Conservation (phyloP, 2,888 invertebrate genomes). For the Latrodectus hesperus region DNA sequence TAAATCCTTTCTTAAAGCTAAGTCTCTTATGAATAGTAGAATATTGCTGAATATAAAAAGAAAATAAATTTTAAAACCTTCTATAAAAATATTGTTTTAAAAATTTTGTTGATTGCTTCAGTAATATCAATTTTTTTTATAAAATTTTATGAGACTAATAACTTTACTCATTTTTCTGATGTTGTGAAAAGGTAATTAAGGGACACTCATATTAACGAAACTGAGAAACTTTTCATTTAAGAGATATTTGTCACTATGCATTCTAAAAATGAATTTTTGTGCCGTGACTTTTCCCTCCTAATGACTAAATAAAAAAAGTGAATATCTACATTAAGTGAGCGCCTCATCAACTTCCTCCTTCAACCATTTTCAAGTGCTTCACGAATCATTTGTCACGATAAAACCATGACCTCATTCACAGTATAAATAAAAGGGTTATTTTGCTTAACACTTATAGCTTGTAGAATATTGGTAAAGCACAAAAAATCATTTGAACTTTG, state of each 20-base stretch:
- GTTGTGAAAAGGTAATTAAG: too few relatives aligned
- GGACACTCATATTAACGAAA: too few relatives aligned
- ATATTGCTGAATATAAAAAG: too few relatives aligned
- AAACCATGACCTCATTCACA: conserved; percentile 54
- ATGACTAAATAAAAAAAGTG: neutral
- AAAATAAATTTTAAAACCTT: too few relatives aligned
- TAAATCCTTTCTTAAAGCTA: too few relatives aligned
- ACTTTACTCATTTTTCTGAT: too few relatives aligned
- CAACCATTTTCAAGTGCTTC: conserved; percentile 24
- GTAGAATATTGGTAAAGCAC: conserved; percentile 24
- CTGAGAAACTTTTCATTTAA: too few relatives aligned
- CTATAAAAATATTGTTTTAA: too few relatives aligned
- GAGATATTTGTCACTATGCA: conserved; percentile 26
- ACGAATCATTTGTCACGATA: conserved; percentile 58
- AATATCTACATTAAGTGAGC: conserved; percentile 1
- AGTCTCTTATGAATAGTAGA: too few relatives aligned
- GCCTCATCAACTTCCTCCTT: neutral
- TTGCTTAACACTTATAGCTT: conserved; percentile 20
- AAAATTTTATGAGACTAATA: too few relatives aligned
- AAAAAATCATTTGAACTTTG: conserved; percentile 50
- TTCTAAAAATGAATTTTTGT: conserved; percentile 18
- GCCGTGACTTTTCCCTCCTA: conserved; percentile 46
- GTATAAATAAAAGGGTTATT: conserved; percentile 48
- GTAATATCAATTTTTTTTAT: too few relatives aligned
- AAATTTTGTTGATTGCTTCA: too few relatives aligned